These are phyloP conservation scores for Mantis religiosa DNA, from an alignment of 2,888 invertebrate species.

Conservation along the genomic window DNA sequence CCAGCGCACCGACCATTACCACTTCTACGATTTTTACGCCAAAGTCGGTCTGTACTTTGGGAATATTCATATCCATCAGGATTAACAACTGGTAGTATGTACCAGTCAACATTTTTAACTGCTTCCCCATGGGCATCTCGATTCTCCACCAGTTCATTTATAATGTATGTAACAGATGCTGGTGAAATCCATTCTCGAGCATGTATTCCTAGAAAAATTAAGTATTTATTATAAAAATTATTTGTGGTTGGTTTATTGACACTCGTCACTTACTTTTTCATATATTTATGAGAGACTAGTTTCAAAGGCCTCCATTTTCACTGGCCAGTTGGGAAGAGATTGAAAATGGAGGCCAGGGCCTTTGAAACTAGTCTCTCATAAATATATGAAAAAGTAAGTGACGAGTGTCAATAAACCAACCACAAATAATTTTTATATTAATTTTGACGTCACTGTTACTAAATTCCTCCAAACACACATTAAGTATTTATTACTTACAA, in stretches of 20 bases:
- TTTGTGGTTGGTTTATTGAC: too few species aligned
- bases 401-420: too few species aligned
- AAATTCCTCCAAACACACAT: too few species aligned
- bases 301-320: too few species aligned
- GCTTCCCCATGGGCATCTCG: slow-evolving; percentile 59
- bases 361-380: too few species aligned
- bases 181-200: slow-evolving; percentile 88
- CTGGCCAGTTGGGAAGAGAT: too few species aligned
- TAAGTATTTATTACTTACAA: not conserved
- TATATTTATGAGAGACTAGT: too few species aligned
- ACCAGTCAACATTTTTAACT: slow-evolving; percentile 55
- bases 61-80: slow-evolving; percentile 88
- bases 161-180: slow-evolving; percentile 71
- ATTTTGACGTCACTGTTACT: too few species aligned
- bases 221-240: not conserved
- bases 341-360: too few species aligned
- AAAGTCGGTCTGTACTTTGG: slow-evolving; percentile 60
- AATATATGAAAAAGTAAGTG: too few species aligned
- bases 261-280: too few species aligned
- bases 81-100: slow-evolving; percentile 69
- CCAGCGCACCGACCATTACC: slow-evolving; percentile 61
- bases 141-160: slow-evolving; percentile 65
- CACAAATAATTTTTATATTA: too few species aligned
- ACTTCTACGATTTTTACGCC: slow-evolving; percentile 69
- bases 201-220: slow-evolving; percentile 58